A percentile compares a stretch with the other conserved stretches of the same genome.
Evolutionary conservation across 1,140 invertebrate species (phyloP).

Genomic region (Penaeus vannamei): DNA sequence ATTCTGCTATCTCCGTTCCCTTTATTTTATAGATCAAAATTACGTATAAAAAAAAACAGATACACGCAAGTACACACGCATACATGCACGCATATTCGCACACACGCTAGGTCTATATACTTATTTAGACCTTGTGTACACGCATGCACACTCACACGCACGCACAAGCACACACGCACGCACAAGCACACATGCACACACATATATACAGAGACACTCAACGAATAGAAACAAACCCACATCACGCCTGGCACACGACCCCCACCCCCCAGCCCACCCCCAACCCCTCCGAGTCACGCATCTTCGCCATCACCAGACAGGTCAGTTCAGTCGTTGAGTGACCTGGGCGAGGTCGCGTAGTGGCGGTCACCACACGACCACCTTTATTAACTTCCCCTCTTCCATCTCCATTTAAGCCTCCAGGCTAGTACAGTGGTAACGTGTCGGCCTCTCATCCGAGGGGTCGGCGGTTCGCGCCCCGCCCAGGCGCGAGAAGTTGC

Average conservation of each 20-base stretch:
- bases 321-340: background rate
- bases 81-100: slow-evolving; percentile 9
- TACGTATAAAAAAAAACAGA: background rate
- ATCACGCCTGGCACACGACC: no score
- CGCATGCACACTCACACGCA: background rate
- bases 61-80: slow-evolving; percentile 32
- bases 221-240: no score
- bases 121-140: background rate
- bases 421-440: no score
- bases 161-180: background rate
- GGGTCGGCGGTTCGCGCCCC: no score
- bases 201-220: no score
- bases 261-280: no score
- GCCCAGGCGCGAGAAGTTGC: no score
- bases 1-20: background rate
- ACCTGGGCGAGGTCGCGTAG: background rate
- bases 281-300: no score
- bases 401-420: no score
- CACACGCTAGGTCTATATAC: background rate
- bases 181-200: background rate
- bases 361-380: background rate
- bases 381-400: no score
- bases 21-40: background rate
- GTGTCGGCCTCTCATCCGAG: no score
- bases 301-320: no score